Conservation (phyloP, 2,888 invertebrate species). For the Opisthograptis luteolata region DNA sequence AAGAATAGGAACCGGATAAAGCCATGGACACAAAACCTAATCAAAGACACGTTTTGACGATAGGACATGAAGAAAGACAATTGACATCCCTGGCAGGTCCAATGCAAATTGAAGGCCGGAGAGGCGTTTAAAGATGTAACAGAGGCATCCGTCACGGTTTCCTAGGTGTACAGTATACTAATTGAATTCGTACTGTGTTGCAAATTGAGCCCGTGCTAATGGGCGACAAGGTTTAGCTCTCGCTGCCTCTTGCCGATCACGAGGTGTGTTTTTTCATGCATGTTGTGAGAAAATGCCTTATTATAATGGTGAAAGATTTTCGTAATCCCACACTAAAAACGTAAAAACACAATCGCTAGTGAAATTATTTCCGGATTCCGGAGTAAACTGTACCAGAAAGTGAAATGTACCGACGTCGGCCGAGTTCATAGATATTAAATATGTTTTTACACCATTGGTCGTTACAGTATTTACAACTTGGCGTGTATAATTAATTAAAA, state of each 20-base stretch:
- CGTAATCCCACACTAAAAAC: too few species aligned
- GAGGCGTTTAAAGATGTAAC: conserved; percentile 44
- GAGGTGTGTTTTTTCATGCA: background rate
- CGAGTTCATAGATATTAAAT: too few species aligned
- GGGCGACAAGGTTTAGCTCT: conserved; percentile 45
- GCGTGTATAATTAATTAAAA: too few species aligned
- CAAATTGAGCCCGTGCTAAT: conserved; percentile 59
- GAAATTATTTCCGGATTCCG: too few species aligned
- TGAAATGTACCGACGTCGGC: too few species aligned
- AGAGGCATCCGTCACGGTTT: conserved; percentile 62
- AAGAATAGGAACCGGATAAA: background rate
- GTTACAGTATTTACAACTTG: too few species aligned
- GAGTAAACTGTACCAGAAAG: too few species aligned
- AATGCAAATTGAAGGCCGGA: conserved; percentile 15
- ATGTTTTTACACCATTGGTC: too few species aligned
- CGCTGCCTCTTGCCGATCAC: conserved; percentile 26
- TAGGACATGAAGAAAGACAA: conserved; percentile 13
- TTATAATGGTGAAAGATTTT: too few species aligned
- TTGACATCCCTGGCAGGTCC: conserved; percentile 3
- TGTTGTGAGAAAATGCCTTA: too few species aligned
- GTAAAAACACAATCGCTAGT: too few species aligned
- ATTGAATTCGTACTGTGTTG: conserved; percentile 65
- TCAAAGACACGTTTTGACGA: conserved; percentile 1
- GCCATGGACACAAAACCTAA: background rate
- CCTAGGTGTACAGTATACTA: conserved; percentile 52